phyloP scores from a whole-genome alignment of 2,888 invertebrate species.

The Drosophila paramelanica region DNA sequence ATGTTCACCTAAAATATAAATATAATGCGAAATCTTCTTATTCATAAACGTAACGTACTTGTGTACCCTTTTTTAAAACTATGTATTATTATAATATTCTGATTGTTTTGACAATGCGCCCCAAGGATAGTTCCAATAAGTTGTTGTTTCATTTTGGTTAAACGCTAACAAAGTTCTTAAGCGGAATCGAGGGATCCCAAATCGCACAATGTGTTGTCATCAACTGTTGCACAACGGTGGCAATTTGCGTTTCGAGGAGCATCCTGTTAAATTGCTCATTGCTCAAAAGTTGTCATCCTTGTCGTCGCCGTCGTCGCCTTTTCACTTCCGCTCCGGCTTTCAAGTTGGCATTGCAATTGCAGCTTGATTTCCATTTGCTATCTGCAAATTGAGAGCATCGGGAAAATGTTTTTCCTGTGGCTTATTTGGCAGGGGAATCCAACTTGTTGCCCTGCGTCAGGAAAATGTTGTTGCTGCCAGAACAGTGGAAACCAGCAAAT shows the following conservation, averaged over 20 bases:
- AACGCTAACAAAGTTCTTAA: neutral
- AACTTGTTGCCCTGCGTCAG: constrained; percentile 48
- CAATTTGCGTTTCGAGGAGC: constrained; percentile 51
- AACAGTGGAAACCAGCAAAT: constrained; percentile 23
- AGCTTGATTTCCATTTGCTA: constrained; percentile 70
- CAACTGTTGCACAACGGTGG: constrained; percentile 49
- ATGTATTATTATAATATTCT: no score
- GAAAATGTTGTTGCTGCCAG: constrained; percentile 9
- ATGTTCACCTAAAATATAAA: no score
- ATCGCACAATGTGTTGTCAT: constrained; percentile 26
- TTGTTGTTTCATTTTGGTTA: neutral
- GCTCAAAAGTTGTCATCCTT: constrained; percentile 55
- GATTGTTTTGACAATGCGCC: neutral
- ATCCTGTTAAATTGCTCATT: constrained; percentile 62
- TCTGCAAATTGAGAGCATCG: constrained; percentile 47
- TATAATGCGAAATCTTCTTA: no score
- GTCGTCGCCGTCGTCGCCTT: constrained; percentile 17
- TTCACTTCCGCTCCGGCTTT: constrained; percentile 42
- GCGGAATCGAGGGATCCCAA: neutral
- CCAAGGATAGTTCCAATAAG: neutral
- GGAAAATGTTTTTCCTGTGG: constrained; percentile 56
- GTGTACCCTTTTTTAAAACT: no score
- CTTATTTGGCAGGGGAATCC: constrained; percentile 24
- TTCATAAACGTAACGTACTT: no score
- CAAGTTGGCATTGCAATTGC: constrained; percentile 54